Base-by-base conservation (phyloP, 2,888 invertebrate genomes). In the Cylindroiulus punctatus region DNA sequence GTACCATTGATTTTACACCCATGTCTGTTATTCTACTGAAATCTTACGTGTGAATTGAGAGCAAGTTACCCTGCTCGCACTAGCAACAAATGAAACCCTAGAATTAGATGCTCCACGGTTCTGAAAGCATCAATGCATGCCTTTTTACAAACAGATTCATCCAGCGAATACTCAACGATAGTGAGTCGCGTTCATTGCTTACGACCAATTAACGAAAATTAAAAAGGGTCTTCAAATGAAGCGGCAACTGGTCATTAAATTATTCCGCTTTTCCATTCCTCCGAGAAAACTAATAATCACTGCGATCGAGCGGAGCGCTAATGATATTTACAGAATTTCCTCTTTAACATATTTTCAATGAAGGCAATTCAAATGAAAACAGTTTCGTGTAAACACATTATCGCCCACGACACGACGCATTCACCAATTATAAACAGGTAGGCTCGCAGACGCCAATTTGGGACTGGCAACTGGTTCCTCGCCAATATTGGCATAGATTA, bases 231-330 rank as follows among this genome's bases (percentile, higher is more conserved):
- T 76, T 76, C 26, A 76, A 76, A 76, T 30, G 76, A 30, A 30
- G 76, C 76, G 30, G 76, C 76, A 76, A 76, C 30, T 76, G 76
- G 76, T 76, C 76, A 76, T 76, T 76, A 76, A 76, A 76, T 76
- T 76, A 76, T 76, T 76, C 76, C 76, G 76, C 76, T 30, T 26
- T 76, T 30, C 76, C 30, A 17, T 76, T 76, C 76, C 76, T 76
- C 76, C 2, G 76, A 76, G 76, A 76, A 76, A 76, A 76, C 76
- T 76, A 30, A 76, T 76, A 76, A 76, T 76, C 76, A 76, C 30
- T 30, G 76, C 76, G 30, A 76, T 76, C 76, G 76, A 76, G 76
- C 30, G 76, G 65, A 12, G 76, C 76, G 30, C 76, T 30, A 76
- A 76, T 76, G 30, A 76, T 76, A 76, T 76, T 76, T 76, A 17